These are phyloP conservation scores for Aporophyla nigra DNA, from an alignment of 2,888 invertebrate species.

Conservation along the genomic window DNA sequence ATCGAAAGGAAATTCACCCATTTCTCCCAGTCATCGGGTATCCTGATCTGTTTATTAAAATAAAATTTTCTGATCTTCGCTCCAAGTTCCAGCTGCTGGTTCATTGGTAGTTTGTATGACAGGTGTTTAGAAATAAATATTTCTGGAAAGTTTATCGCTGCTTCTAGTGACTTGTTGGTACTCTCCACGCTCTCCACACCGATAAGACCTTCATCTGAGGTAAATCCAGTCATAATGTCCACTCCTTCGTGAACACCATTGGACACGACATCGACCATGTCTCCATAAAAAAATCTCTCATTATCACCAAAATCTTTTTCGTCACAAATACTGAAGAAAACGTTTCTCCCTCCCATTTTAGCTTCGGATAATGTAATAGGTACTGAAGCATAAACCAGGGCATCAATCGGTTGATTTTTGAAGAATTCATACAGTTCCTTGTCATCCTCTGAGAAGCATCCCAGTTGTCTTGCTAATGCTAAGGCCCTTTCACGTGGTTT, in stretches of 20 bases:
- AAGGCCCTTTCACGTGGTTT: slow-evolving; percentile 86
- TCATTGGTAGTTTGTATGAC: slow-evolving; percentile 48
- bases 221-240: slow-evolving; percentile 93
- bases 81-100: slow-evolving; percentile 66
- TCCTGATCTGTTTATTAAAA: slow-evolving; percentile 58
- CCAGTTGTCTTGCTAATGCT: slow-evolving; percentile 71
- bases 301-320: slow-evolving; percentile 73
- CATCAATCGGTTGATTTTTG: slow-evolving; percentile 66
- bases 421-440: slow-evolving; percentile 71
- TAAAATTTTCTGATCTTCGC: slow-evolving; percentile 68
- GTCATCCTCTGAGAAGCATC: slow-evolving; percentile 70
- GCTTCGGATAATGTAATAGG: slow-evolving; percentile 65
- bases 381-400: slow-evolving; percentile 47
- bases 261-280: slow-evolving; percentile 77
- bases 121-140: slow-evolving; percentile 59
- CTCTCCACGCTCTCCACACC: slow-evolving; percentile 30
- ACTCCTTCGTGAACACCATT: slow-evolving; percentile 87
- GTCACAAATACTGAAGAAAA: slow-evolving; percentile 66
- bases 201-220: slow-evolving; percentile 92
- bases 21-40: slow-evolving; percentile 61
- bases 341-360: slow-evolving; percentile 17
- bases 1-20: slow-evolving; percentile 60
- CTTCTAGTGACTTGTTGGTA: slow-evolving; percentile 21
- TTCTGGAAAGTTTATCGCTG: slow-evolving; percentile 52
- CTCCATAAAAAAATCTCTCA: slow-evolving; percentile 75